Conservation (phyloP, 37 sponge, comb jelly and placozoan species). For the Hormiphora californensis region DNA sequence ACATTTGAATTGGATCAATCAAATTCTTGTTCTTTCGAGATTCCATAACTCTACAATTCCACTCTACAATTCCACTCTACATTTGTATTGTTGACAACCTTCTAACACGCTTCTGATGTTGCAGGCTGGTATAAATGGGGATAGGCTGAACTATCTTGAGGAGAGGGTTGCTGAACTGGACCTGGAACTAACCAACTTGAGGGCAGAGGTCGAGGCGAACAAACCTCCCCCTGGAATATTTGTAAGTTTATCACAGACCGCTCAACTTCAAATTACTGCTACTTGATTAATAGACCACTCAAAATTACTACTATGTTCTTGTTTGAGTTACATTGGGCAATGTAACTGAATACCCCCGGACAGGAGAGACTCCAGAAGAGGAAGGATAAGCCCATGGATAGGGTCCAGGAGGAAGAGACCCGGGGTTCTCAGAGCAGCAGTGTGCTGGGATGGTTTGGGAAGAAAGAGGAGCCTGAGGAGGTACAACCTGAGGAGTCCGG, state of each 20-base stretch:
- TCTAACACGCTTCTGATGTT: background rate
- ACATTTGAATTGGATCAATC: too few relatives aligned
- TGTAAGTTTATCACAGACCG: background rate
- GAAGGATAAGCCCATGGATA: too few relatives aligned
- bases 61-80: too few relatives aligned
- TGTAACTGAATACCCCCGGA: too few relatives aligned
- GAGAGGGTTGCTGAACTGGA: conserved; percentile 8
- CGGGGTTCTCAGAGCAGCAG: background rate
- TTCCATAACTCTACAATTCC: too few relatives aligned
- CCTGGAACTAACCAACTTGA: background rate
- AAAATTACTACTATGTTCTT: too few relatives aligned
- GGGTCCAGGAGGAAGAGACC: background rate
- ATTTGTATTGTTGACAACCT: too few relatives aligned
- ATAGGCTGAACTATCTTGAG: background rate
- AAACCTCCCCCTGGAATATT: background rate
- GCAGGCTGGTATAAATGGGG: background rate
- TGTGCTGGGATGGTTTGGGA: background rate
- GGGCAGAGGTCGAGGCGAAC: background rate
- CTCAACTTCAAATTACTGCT: background rate
- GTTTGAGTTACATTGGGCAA: too few relatives aligned
- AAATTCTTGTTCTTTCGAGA: too few relatives aligned
- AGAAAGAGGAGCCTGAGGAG: background rate
- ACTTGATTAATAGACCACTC: background rate
- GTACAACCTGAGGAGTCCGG: background rate
- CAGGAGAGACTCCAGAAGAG: too few relatives aligned